Evolutionary conservation across 1,140 invertebrate species (phyloP).

Genomic region (Eubasilissa regina): DNA sequence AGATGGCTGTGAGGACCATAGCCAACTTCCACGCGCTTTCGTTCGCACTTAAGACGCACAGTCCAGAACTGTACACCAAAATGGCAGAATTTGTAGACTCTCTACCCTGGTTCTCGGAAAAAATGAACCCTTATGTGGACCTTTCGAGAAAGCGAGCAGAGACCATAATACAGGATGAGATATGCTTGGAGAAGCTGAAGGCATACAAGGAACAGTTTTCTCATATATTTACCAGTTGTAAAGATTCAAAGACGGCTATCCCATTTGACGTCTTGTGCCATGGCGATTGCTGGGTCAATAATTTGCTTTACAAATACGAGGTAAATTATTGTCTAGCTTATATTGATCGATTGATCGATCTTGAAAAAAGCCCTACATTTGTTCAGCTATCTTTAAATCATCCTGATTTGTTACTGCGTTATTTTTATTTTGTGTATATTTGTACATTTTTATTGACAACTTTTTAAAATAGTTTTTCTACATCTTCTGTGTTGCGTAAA

Average conservation of each 20-base stretch:
- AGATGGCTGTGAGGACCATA: conserved; percentile 22
- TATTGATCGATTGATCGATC: neutral
- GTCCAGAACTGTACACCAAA: conserved; percentile 16
- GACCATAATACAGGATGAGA: neutral
- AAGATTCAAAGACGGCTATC: neutral
- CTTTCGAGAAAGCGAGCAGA: neutral
- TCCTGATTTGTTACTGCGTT: no score
- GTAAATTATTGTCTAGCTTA: conserved; percentile 15
- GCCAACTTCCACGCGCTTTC: conserved; percentile 39
- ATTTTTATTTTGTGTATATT: no score
- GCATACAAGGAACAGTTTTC: neutral
- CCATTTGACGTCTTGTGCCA: conserved; percentile 46
- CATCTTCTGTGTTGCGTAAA: no score
- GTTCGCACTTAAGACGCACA: conserved; percentile 39
- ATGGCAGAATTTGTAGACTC: conserved; percentile 10
- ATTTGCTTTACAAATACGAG: conserved; percentile 47
- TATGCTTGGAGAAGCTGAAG: neutral
- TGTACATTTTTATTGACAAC: no score
- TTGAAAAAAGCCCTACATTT: no score
- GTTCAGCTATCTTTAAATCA: no score
- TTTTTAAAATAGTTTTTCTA: no score
- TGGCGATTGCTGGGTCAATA: conserved; percentile 46
- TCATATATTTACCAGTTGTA: neutral
- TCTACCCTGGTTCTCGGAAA: neutral
- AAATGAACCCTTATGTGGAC: neutral